Conservation (phyloP, 2,888 invertebrate species). For the Heliconius erato region DNA sequence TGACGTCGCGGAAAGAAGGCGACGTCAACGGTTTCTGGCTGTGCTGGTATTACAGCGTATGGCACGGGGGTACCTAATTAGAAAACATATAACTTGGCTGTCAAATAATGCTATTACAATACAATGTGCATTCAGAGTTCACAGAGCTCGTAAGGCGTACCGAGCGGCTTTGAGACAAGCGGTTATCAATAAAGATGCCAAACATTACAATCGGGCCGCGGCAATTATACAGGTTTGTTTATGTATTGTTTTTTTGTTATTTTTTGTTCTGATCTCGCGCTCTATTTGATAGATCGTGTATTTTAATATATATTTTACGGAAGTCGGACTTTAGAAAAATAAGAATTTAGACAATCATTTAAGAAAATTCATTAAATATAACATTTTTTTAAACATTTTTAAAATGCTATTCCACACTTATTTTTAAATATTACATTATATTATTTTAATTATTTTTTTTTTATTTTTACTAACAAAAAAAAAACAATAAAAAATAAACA, state of each 20-base stretch:
- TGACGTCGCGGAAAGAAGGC: slow-evolving; percentile 65
- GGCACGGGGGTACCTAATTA: slow-evolving; percentile 71
- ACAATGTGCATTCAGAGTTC: slow-evolving; percentile 75
- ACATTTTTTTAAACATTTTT: no score
- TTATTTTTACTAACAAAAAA: no score
- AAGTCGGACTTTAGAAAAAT: background rate
- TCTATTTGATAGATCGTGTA: background rate
- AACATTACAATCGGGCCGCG: slow-evolving; percentile 70
- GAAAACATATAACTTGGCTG: slow-evolving; percentile 74
- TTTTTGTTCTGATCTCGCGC: background rate
- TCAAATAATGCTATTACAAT: slow-evolving; percentile 72
- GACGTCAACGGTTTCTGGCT: slow-evolving; percentile 67
- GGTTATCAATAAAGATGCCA: slow-evolving; percentile 70
- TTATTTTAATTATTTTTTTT: no score
- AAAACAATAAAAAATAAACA: no score
- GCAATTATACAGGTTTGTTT: slow-evolving; percentile 71
- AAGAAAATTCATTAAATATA: no score
- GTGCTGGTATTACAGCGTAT: slow-evolving; percentile 70
- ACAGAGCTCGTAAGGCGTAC: slow-evolving; percentile 68
- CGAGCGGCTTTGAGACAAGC: slow-evolving; percentile 69
- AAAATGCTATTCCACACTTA: no score
- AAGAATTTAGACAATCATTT: no score
- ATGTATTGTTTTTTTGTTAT: background rate
- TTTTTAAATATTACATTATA: no score
- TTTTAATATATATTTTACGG: background rate